Evolutionary conservation across 2,797 vertebrate species (phyloP).

Genomic region (Oreochromis grahami): DNA sequence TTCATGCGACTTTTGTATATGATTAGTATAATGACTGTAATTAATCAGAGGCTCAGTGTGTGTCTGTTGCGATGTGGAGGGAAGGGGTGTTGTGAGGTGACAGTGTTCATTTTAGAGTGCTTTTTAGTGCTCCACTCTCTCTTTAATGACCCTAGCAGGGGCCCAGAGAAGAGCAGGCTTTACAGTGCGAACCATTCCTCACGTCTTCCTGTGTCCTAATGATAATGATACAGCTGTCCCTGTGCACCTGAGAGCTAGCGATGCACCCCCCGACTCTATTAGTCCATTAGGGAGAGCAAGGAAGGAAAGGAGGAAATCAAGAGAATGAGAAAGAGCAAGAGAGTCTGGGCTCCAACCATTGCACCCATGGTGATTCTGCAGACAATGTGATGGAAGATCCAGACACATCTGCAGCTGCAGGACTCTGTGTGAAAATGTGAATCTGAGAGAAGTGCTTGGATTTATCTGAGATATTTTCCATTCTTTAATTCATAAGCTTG

Average conservation of each 20-base stretch:
- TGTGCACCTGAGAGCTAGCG: conserved; percentile 28
- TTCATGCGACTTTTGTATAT: conserved; percentile 38
- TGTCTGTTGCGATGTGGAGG: conserved; percentile 10
- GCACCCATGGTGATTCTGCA: not conserved
- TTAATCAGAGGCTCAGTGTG: conserved; percentile 56
- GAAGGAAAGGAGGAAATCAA: not conserved
- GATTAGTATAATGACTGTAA: conserved; percentile 61
- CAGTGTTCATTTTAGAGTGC: conserved; percentile 33
- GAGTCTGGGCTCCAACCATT: not conserved
- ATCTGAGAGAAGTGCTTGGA: not conserved
- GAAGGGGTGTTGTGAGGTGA: not conserved
- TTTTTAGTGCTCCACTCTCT: conserved; percentile 32
- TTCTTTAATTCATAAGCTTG: conserved; percentile 8
- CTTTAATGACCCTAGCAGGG: conserved; percentile 52
- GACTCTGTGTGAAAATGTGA: not conserved
- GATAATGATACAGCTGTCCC: conserved; percentile 53
- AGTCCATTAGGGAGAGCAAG: conserved; percentile 40
- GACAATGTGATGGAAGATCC: not conserved
- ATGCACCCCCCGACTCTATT: conserved; percentile 29
- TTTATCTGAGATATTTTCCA: not conserved
- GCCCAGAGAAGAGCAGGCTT: conserved; percentile 23
- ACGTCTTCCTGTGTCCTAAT: conserved; percentile 50
- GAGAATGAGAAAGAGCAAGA: not conserved
- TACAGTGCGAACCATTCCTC: conserved; percentile 40
- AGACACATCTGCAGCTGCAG: not conserved